phyloP scores from a whole-genome alignment of 2,888 invertebrate genomes.

The Calliopum simillimum region DNA sequence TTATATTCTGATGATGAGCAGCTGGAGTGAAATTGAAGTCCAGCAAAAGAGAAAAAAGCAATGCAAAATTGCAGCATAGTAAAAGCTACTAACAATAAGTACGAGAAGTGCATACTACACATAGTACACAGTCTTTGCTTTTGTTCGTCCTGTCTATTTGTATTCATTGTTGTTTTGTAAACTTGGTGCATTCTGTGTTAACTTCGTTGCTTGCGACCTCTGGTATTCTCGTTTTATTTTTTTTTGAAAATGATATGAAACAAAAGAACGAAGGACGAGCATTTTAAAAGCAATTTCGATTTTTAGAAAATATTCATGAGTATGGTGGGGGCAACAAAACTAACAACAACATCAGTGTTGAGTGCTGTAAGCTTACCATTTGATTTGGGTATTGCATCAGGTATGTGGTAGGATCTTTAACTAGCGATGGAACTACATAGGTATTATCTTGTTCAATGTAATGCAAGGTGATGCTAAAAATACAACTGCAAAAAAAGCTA shows the following conservation, averaged over 20 bases:
- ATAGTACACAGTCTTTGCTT: no score
- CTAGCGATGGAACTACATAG: background rate
- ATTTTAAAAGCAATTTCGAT: slow-evolving; percentile 12
- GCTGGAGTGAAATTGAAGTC: no score
- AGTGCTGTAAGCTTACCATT: no score
- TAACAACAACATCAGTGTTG: background rate
- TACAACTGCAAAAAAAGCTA: background rate
- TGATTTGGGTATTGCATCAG: no score
- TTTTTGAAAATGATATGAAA: background rate
- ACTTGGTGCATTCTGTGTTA: no score
- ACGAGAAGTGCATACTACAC: no score
- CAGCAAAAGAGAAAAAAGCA: no score
- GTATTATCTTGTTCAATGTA: background rate
- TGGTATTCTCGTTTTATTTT: background rate
- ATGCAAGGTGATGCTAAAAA: background rate
- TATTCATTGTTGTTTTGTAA: no score
- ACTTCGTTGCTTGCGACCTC: background rate
- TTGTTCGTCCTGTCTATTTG: no score
- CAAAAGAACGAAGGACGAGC: background rate
- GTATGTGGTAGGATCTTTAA: background rate
- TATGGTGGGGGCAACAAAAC: background rate
- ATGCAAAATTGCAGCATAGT: no score
- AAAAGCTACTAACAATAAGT: no score
- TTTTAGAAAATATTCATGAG: background rate
- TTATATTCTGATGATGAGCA: no score